Percentiles rank a stretch among this genome's conserved stretches.
Evolutionary conservation across 2,888 invertebrate genomes (phyloP).

Genomic region (Lycia hirtaria): DNA sequence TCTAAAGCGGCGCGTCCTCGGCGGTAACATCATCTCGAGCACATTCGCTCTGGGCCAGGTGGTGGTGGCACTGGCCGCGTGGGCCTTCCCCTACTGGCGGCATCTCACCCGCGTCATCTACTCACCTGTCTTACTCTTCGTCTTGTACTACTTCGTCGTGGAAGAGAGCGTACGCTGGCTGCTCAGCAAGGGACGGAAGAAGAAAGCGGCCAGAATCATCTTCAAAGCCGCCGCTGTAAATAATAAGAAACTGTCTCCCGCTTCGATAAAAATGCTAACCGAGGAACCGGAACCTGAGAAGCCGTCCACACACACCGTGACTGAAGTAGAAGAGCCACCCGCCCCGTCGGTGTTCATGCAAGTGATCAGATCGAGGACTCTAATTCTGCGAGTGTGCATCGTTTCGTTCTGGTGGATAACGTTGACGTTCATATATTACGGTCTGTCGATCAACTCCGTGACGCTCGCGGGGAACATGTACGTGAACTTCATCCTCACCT

Average conservation of each 20-base stretch:
- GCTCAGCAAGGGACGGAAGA: conserved; percentile 85
- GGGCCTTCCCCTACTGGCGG: conserved; percentile 88
- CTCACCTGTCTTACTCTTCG: conserved; percentile 86
- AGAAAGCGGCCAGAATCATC: conserved; percentile 80
- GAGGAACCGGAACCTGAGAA: conserved; percentile 36
- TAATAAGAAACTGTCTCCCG: conserved; percentile 68
- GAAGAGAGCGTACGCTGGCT: conserved; percentile 90
- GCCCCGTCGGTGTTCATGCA: conserved; percentile 56
- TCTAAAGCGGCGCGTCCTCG: conserved; percentile 87
- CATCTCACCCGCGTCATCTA: conserved; percentile 86
- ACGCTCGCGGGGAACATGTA: conserved; percentile 91
- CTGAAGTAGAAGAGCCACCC: conserved; percentile 16
- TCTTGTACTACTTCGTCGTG: conserved; percentile 86
- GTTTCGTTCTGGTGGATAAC: conserved; percentile 93
- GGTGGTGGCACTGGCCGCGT: conserved; percentile 86
- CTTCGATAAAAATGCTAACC: conserved; percentile 49
- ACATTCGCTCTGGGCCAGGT: conserved; percentile 89
- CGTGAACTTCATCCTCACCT: conserved; percentile 89
- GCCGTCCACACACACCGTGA: background rate
- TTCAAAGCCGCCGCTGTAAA: conserved; percentile 78
- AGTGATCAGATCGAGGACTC: conserved; percentile 78
- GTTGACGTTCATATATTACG: conserved; percentile 92
- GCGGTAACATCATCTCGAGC: conserved; percentile 87
- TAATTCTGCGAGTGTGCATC: conserved; percentile 82
- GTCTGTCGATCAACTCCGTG: conserved; percentile 91